These are phyloP conservation scores for Dicentrarchus labrax DNA, from an alignment of 2,113 vertebrate genomes.

Conservation along the genomic window DNA sequence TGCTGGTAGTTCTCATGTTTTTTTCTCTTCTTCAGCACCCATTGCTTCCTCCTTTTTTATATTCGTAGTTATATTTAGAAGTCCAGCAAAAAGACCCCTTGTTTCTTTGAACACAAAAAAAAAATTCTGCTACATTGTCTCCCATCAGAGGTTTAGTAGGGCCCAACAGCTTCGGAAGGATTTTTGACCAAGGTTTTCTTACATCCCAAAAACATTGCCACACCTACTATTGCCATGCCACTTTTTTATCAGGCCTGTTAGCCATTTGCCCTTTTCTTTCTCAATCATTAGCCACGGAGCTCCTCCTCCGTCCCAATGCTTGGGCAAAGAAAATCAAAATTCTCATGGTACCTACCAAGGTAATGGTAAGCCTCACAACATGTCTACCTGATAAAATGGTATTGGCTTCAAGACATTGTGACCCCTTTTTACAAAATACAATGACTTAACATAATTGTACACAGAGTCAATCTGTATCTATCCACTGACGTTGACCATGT, in stretches of 20 bases:
- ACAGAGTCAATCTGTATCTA: neutral
- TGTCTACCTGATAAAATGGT: conserved; percentile 66
- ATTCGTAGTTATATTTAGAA: conserved; percentile 56
- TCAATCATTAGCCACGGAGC: conserved; percentile 13
- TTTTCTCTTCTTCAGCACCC: conserved; percentile 82
- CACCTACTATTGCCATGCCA: conserved; percentile 92
- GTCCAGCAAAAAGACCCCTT: conserved; percentile 71
- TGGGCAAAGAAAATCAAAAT: neutral
- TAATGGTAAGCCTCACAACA: neutral
- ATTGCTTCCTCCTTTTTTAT: conserved; percentile 78
- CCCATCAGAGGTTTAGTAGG: conserved; percentile 87
- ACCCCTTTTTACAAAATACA: neutral
- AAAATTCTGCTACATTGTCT: conserved; percentile 81
- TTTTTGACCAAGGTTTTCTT: conserved; percentile 99
- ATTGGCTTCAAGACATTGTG: conserved; percentile 35
- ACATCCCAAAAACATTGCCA: conserved; percentile 94
- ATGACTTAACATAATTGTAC: conserved; percentile 11
- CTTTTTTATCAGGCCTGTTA: conserved; percentile 83
- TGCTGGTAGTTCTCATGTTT: conserved; percentile 87
- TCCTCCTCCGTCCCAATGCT: neutral
- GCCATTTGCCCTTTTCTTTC: conserved; percentile 53
- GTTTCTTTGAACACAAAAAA: conserved; percentile 33
- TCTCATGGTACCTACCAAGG: neutral
- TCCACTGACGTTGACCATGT: neutral
- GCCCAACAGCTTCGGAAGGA: conserved; percentile 97